A percentile compares a stretch with the other conserved stretches of the same genome.
Evolutionary conservation across 1,140 invertebrate genomes (phyloP).

Genomic region (Augochlora pura): DNA sequence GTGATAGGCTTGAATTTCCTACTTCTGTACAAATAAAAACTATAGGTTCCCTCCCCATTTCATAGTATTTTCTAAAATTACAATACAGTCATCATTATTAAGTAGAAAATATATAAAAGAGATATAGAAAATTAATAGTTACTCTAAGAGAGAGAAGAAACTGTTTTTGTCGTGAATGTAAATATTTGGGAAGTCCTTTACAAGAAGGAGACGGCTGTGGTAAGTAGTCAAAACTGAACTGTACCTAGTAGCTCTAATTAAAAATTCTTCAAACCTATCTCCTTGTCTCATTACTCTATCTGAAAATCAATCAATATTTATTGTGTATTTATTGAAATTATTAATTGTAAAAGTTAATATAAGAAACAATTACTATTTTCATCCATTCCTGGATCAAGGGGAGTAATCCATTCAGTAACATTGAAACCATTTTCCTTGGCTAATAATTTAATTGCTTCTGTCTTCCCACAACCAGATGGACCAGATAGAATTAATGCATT

Average conservation of each 20-base stretch:
- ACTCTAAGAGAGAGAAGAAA: slow-evolving; percentile 85
- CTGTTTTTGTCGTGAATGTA: slow-evolving; percentile 82
- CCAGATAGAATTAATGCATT: slow-evolving; percentile 85
- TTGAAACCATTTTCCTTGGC: slow-evolving; percentile 82
- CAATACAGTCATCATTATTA: slow-evolving; percentile 28
- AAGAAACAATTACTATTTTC: slow-evolving; percentile 71
- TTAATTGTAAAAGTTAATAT: background rate
- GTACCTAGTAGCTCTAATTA: slow-evolving; percentile 85
- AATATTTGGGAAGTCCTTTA: slow-evolving; percentile 89
- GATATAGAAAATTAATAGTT: slow-evolving; percentile 65
- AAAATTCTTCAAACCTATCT: slow-evolving; percentile 85
- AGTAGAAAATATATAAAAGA: slow-evolving; percentile 16
- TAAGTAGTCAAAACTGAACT: slow-evolving; percentile 82
- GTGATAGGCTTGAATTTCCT: slow-evolving; percentile 81
- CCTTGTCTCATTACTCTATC: slow-evolving; percentile 79
- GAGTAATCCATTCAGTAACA: slow-evolving; percentile 87
- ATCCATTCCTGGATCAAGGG: slow-evolving; percentile 81
- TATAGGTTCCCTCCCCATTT: slow-evolving; percentile 84
- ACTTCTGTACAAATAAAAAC: slow-evolving; percentile 87
- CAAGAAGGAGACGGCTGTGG: slow-evolving; percentile 82
- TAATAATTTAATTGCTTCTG: slow-evolving; percentile 82
- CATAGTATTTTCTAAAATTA: slow-evolving; percentile 81
- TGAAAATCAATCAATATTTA: slow-evolving; percentile 25
- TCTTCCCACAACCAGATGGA: slow-evolving; percentile 88
- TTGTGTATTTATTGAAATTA: background rate